Percentiles rank a stretch among this genome's conserved stretches.
Conservation (phyloP, 2,888 invertebrate genomes). For the Orthosia gothica region DNA sequence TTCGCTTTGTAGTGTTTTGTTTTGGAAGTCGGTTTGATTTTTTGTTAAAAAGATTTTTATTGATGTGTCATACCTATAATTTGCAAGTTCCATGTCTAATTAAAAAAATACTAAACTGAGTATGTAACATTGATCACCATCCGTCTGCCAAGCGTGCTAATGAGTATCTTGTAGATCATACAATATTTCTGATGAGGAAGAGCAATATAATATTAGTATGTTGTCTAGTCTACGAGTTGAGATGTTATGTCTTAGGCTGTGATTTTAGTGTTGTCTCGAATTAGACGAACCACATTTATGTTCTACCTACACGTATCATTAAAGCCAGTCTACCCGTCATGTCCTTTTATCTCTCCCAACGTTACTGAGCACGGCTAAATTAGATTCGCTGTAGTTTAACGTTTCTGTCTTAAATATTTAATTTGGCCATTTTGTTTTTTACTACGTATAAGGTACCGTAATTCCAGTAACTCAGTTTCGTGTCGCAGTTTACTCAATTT, state of each 20-base stretch:
- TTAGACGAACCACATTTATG: background rate
- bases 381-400: slow-evolving; percentile 10
- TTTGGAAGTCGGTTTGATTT: no score
- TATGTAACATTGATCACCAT: background rate
- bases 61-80: no score
- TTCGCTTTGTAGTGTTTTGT: no score
- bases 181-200: slow-evolving; percentile 8
- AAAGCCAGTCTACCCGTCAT: slow-evolving; percentile 1
- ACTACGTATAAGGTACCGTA: background rate
- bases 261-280: slow-evolving; percentile 16
- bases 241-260: slow-evolving; percentile 21
- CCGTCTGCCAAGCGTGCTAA: background rate
- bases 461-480: slow-evolving; percentile 27
- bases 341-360: slow-evolving; percentile 23
- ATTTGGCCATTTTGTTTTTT: slow-evolving; percentile 8
- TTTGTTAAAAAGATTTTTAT: no score
- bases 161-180: background rate
- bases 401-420: background rate
- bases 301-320: slow-evolving; percentile 4
- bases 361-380: slow-evolving; percentile 9
- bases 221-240: slow-evolving; percentile 14
- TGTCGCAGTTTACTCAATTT: slow-evolving; percentile 25
- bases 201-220: slow-evolving; percentile 11
- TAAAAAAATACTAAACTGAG: no score
- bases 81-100: no score